Evolutionary conservation across 1,140 invertebrate genomes (phyloP).

Genomic region (Watersipora subatra): DNA sequence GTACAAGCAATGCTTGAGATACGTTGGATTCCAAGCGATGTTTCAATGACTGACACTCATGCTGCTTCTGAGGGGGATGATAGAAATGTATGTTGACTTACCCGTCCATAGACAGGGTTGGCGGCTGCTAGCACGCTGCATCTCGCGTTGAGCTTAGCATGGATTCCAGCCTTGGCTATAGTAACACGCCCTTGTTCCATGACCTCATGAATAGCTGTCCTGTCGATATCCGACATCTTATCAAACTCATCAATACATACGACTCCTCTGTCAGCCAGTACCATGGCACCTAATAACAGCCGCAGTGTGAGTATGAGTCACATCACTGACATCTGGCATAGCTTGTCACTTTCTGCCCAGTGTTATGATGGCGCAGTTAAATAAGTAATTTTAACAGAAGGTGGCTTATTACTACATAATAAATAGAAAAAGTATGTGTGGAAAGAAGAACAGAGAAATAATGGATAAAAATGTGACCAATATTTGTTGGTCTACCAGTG

Average conservation of each 20-base stretch:
- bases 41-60: too few species aligned
- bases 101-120: slow-evolving; percentile 96
- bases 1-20: too few species aligned
- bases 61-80: too few species aligned
- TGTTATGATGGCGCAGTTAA: background rate
- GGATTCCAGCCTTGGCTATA: slow-evolving; percentile 96
- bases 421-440: too few species aligned
- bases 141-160: slow-evolving; percentile 89
- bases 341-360: background rate
- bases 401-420: background rate
- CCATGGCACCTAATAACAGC: slow-evolving; percentile 96
- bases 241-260: slow-evolving; percentile 99
- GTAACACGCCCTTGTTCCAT: slow-evolving; percentile 67
- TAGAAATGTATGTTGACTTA: slow-evolving; percentile 40
- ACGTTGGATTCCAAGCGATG: too few species aligned
- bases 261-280: slow-evolving; percentile 90
- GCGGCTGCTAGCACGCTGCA: slow-evolving; percentile 96
- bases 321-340: too few species aligned
- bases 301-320: too few species aligned
- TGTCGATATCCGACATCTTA: slow-evolving; percentile 99
- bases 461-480: too few species aligned
- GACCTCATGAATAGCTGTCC: slow-evolving; percentile 97
- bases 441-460: too few species aligned
- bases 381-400: background rate
- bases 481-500: too few species aligned